phyloP scores from a whole-genome alignment of 2,113 vertebrate genomes.

The Stomatorhinus ivindoensis region DNA sequence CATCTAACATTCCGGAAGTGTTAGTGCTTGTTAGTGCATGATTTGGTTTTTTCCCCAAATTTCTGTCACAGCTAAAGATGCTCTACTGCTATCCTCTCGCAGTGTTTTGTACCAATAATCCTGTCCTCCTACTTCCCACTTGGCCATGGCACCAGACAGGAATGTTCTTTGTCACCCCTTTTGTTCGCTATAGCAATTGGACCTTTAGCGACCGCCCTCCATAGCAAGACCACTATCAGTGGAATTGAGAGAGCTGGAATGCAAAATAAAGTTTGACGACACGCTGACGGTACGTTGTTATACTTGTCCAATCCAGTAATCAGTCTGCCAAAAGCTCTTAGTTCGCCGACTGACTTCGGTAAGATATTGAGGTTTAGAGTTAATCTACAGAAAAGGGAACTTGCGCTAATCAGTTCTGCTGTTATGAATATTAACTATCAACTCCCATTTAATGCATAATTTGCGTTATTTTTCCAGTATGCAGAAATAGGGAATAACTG shows the following conservation, averaged over 20 bases:
- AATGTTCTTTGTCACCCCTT: neutral
- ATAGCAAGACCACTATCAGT: neutral
- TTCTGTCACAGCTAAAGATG: neutral
- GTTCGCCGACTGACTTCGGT: neutral
- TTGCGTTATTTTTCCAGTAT: conserved; percentile 15
- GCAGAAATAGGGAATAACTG: neutral
- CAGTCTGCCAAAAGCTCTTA: neutral
- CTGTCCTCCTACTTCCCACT: neutral
- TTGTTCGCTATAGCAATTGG: neutral
- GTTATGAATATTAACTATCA: too few species aligned
- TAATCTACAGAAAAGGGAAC: too few species aligned
- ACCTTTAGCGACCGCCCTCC: neutral
- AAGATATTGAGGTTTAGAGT: too few species aligned
- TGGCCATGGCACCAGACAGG: neutral
- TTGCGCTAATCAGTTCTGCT: too few species aligned
- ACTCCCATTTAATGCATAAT: neutral
- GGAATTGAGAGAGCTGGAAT: neutral
- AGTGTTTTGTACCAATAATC: neutral
- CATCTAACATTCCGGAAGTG: too few species aligned
- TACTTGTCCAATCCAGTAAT: neutral
- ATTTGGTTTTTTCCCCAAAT: neutral
- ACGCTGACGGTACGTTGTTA: neutral
- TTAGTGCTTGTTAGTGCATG: too few species aligned
- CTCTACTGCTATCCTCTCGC: neutral
- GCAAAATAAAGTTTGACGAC: neutral